Percentiles rank a stretch among this genome's conserved stretches.
phyloP scores from a whole-genome alignment of 1,140 invertebrate genomes.

The Latrodectus geometricus region DNA sequence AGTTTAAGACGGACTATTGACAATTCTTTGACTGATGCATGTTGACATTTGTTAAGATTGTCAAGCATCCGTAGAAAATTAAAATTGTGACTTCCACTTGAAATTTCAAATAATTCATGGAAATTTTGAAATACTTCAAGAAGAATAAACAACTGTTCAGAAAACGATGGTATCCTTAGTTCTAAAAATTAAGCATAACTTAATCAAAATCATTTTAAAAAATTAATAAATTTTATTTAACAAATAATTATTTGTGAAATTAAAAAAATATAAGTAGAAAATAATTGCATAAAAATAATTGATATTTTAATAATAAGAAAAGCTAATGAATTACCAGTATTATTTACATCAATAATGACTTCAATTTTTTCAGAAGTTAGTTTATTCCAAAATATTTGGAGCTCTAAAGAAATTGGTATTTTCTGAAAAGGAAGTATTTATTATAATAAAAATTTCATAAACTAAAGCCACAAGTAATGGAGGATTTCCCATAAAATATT shows the following conservation, averaged over 20 bases:
- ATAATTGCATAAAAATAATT: not conserved
- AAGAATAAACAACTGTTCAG: constrained; percentile 7
- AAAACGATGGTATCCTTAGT: not conserved
- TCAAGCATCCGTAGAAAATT: constrained; percentile 24
- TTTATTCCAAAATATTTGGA: constrained; percentile 16
- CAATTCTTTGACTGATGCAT: not conserved
- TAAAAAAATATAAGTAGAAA: not conserved
- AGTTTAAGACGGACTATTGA: not conserved
- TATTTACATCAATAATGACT: too few species aligned
- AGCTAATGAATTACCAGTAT: too few species aligned
- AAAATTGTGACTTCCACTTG: not conserved
- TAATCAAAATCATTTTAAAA: not conserved
- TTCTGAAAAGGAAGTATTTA: constrained; percentile 1
- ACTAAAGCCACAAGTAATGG: not conserved
- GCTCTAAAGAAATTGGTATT: not conserved
- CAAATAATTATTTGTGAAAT: not conserved
- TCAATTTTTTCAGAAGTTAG: not conserved
- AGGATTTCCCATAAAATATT: not conserved
- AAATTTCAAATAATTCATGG: not conserved
- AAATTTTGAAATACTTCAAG: constrained; percentile 13
- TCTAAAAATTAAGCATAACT: constrained; percentile 17
- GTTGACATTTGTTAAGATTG: not conserved
- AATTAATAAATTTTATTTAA: too few species aligned
- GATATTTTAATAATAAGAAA: not conserved
- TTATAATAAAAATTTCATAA: not conserved